These are phyloP conservation scores for Pituophis catenifer DNA, from an alignment of 2,113 vertebrate species.

Conservation along the genomic window DNA sequence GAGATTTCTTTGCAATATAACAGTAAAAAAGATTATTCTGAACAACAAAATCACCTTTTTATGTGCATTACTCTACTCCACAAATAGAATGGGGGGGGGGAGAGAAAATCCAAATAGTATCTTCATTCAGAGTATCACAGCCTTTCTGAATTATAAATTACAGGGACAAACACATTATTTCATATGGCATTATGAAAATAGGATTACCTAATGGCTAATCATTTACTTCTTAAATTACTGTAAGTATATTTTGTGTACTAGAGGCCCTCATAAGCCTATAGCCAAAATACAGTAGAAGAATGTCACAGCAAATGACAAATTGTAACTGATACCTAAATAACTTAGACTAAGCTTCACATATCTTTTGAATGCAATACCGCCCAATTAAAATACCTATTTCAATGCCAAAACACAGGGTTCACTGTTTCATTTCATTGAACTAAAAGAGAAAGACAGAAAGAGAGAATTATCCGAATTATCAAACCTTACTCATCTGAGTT, in stretches of 20 bases:
- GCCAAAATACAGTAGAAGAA: background rate
- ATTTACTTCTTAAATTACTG: background rate
- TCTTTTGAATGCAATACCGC: background rate
- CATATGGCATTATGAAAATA: conserved; percentile 22
- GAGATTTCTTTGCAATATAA: conserved; percentile 21
- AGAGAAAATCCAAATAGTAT: conserved; percentile 7
- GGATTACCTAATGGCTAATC: conserved; percentile 16
- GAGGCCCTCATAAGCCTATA: conserved; percentile 30
- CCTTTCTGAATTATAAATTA: background rate
- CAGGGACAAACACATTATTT: conserved; percentile 11
- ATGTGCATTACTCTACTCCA: background rate
- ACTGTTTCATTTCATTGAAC: conserved; percentile 19
- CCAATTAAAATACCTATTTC: conserved; percentile 24
- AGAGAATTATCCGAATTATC: background rate
- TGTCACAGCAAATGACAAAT: conserved; percentile 34
- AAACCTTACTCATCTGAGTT: background rate
- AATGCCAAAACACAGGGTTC: conserved; percentile 20
- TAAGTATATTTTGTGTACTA: background rate
- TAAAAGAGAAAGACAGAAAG: background rate
- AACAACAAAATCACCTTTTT: conserved; percentile 22
- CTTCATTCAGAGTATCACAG: background rate
- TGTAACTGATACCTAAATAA: conserved; percentile 26
- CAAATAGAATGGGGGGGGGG: background rate
- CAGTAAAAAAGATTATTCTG: conserved; percentile 51
- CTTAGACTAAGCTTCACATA: background rate